These are phyloP conservation scores for Holothuria scabra DNA, from an alignment of 53 echinoderm and acorn worm genomes.

Conservation along the genomic window DNA sequence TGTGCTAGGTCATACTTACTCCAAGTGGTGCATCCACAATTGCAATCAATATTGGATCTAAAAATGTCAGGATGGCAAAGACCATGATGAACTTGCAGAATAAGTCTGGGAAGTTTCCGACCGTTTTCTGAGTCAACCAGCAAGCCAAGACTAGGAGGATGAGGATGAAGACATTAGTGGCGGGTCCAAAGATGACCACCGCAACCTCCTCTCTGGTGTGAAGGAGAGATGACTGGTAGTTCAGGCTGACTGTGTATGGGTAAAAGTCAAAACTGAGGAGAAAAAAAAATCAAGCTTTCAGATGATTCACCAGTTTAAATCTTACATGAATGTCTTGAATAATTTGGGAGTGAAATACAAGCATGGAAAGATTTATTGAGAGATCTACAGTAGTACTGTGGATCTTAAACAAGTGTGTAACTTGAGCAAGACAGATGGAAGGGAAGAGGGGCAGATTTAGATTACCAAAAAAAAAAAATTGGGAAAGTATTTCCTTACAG, in stretches of 20 bases:
- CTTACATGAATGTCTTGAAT: too few relatives aligned
- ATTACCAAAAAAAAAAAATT: too few relatives aligned
- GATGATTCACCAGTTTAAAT: too few relatives aligned
- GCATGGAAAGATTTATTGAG: too few relatives aligned
- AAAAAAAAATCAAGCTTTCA: background rate
- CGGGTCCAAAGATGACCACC: conserved; percentile 91
- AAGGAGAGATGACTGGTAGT: conserved; percentile 95
- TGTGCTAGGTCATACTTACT: conserved; percentile 55
- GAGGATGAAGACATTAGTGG: conserved; percentile 82
- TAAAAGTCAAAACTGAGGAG: conserved; percentile 79
- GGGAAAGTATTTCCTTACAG: too few relatives aligned
- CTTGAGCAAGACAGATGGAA: too few relatives aligned
- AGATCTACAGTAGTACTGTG: too few relatives aligned
- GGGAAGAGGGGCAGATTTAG: too few relatives aligned
- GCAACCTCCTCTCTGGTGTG: conserved; percentile 93
- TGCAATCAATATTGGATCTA: conserved; percentile 87
- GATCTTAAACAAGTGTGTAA: too few relatives aligned
- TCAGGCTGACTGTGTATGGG: conserved; percentile 92
- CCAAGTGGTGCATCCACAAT: conserved; percentile 90
- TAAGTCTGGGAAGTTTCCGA: conserved; percentile 89
- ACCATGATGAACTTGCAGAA: conserved; percentile 98
- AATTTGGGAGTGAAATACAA: too few relatives aligned
- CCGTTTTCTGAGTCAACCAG: conserved; percentile 84
- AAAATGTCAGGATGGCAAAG: conserved; percentile 80
- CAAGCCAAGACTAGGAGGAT: conserved; percentile 67